phyloP scores from a whole-genome alignment of 2,113 vertebrate species.

The Gorsachius goisagi region DNA sequence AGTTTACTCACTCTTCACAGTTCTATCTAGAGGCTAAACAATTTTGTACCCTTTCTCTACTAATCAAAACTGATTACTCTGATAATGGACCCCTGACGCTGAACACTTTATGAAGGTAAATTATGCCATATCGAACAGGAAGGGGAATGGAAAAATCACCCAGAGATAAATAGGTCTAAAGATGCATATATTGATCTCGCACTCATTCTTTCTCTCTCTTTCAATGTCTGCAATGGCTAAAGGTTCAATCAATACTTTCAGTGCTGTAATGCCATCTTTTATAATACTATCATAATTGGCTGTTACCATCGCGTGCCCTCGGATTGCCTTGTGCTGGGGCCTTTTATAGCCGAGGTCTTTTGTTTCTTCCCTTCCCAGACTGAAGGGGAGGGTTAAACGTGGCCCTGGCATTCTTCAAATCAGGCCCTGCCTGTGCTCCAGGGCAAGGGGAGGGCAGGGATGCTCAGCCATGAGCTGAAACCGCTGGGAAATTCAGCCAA shows the following conservation, averaged over 20 bases:
- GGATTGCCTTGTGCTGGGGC: constrained; percentile 18
- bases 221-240: constrained; percentile 77
- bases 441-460: not conserved
- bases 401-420: not conserved
- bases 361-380: not conserved
- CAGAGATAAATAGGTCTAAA: constrained; percentile 72
- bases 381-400: not conserved
- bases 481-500: not conserved
- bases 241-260: constrained; percentile 82
- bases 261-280: constrained; percentile 78
- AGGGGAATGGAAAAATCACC: constrained; percentile 70
- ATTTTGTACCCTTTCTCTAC: constrained; percentile 76
- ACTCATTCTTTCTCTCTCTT: constrained; percentile 68
- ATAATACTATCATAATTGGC: constrained; percentile 84
- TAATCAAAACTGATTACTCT: constrained; percentile 76
- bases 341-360: not conserved
- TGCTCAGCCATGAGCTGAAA: not conserved
- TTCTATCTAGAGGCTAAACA: constrained; percentile 75
- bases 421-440: not conserved
- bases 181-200: constrained; percentile 66
- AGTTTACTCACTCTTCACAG: constrained; percentile 78
- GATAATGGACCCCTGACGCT: constrained; percentile 71
- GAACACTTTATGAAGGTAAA: constrained; percentile 75
- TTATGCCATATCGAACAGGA: constrained; percentile 74
- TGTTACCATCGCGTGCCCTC: constrained; percentile 68